phyloP scores from a whole-genome alignment of 1,140 invertebrate species.

The Atta texana region DNA sequence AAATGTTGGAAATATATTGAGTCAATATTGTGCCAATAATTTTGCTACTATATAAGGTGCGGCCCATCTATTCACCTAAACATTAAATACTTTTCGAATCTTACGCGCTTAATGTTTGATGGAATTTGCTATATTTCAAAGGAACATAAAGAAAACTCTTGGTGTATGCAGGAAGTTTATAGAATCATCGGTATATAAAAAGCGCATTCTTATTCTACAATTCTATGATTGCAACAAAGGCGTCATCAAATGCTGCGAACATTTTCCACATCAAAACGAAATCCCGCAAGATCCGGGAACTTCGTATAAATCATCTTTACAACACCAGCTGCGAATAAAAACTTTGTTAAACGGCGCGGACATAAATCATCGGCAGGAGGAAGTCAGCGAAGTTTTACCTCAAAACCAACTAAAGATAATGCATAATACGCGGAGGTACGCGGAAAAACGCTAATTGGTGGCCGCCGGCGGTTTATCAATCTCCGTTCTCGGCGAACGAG shows the following conservation, averaged over 20 bases:
- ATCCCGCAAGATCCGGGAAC: conserved; percentile 12
- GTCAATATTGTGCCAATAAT: too few species aligned
- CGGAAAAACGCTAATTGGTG: conserved; percentile 36
- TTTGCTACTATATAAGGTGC: too few species aligned
- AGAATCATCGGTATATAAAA: background rate
- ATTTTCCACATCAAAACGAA: conserved; percentile 24
- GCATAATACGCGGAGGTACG: conserved; percentile 11
- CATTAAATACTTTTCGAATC: background rate
- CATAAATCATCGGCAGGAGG: conserved; percentile 48
- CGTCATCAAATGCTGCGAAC: background rate
- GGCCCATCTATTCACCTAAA: too few species aligned
- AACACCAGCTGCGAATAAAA: conserved; percentile 49
- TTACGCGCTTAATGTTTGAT: background rate
- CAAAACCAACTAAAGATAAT: conserved; percentile 50
- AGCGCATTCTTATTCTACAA: conserved; percentile 14
- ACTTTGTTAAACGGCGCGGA: conserved; percentile 54
- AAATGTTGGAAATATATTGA: too few species aligned
- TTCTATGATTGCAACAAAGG: background rate
- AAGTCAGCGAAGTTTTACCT: conserved; percentile 44
- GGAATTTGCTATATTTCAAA: background rate
- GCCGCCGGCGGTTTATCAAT: conserved; percentile 44
- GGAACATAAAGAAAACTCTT: background rate
- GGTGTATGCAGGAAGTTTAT: background rate
- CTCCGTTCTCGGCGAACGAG: background rate
- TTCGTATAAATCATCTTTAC: conserved; percentile 56